phyloP scores from a whole-genome alignment of 2,113 vertebrate genomes.

The Cyphomyrus discorhynchus region DNA sequence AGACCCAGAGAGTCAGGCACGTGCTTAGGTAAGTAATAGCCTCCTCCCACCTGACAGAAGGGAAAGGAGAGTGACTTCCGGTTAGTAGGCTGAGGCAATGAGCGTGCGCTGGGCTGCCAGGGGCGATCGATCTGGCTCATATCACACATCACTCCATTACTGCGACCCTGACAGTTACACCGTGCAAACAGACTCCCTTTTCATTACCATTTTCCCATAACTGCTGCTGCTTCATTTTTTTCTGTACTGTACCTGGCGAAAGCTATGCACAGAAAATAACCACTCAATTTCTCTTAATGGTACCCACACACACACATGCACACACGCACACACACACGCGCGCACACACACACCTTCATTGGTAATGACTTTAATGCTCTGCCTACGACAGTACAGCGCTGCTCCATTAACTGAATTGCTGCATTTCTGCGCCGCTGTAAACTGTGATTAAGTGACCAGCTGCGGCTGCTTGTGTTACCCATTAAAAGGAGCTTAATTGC shows the following conservation, averaged over 20 bases:
- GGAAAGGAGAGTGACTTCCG: neutral
- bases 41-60: neutral
- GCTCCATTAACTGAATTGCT: constrained; percentile 9
- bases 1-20: neutral
- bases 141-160: neutral
- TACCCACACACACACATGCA: too few species aligned
- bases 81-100: neutral
- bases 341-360: neutral
- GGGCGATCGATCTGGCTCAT: neutral
- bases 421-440: neutral
- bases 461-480: neutral
- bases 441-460: constrained; percentile 5
- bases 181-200: neutral
- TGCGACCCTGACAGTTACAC: neutral
- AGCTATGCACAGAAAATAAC: neutral
- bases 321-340: too few species aligned
- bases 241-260: neutral
- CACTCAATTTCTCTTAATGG: neutral
- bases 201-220: neutral
- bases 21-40: neutral
- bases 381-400: neutral
- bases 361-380: neutral
- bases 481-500: constrained; percentile 9
- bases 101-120: neutral
- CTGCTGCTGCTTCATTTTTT: neutral